These are phyloP conservation scores for Lutraria rhynchaena DNA, from an alignment of 1,140 invertebrate species.

Conservation along the genomic window DNA sequence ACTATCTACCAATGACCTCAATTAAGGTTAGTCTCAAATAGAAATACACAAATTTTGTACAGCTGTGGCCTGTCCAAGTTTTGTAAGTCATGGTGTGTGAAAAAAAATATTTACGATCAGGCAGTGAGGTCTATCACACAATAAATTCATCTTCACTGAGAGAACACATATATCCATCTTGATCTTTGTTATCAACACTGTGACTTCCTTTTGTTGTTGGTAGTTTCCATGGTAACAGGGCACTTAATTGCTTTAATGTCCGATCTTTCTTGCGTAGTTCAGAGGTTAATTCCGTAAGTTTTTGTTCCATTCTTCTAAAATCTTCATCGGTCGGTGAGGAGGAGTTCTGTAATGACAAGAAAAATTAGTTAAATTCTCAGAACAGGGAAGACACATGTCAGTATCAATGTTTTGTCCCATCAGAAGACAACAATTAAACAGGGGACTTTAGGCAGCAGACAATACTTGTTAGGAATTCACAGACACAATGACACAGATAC, in stretches of 20 bases:
- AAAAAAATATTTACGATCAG: too few species aligned
- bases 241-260: slow-evolving; percentile 50
- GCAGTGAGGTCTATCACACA: too few species aligned
- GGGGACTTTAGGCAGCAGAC: background rate
- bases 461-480: background rate
- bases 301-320: slow-evolving; percentile 41
- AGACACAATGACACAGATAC: background rate
- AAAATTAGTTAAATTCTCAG: background rate
- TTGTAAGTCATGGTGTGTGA: too few species aligned
- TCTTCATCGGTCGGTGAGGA: slow-evolving; percentile 42
- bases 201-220: slow-evolving; percentile 25
- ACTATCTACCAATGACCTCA: too few species aligned
- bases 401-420: too few species aligned
- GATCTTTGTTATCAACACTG: slow-evolving; percentile 32
- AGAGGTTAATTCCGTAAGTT: slow-evolving; percentile 28
- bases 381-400: too few species aligned
- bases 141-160: slow-evolving; percentile 61
- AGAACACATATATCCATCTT: slow-evolving; percentile 30
- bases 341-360: background rate
- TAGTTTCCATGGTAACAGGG: slow-evolving; percentile 52
- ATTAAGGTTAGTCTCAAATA: too few species aligned
- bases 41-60: too few species aligned
- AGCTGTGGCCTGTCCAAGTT: too few species aligned
- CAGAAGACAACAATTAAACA: background rate
- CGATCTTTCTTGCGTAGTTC: slow-evolving; percentile 54